A percentile compares a stretch with the other conserved stretches of the same genome.
phyloP scores from a whole-genome alignment of 1,140 invertebrate genomes.

The Heterodera schachtii region DNA sequence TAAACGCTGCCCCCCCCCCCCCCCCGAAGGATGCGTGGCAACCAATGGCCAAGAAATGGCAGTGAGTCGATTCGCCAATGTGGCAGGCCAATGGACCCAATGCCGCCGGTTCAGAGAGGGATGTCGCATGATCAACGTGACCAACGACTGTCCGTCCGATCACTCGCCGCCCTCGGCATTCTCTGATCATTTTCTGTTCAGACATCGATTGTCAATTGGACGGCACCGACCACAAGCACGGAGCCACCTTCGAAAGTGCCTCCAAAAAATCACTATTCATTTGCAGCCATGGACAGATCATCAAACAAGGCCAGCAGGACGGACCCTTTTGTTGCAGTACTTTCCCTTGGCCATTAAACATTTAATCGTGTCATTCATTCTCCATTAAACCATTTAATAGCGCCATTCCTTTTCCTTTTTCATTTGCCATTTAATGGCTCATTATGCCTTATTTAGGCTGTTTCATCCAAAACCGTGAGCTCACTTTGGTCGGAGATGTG shows the following conservation, averaged over 20 bases:
- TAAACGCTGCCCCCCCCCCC: too few species aligned
- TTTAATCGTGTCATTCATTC: too few species aligned
- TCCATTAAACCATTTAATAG: not conserved
- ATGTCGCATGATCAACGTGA: constrained; percentile 52
- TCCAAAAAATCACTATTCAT: constrained; percentile 33
- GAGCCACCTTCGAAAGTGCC: constrained; percentile 38
- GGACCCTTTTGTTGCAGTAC: too few species aligned
- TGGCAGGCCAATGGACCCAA: constrained; percentile 51
- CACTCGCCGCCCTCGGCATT: not conserved
- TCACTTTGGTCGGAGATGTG: constrained; percentile 50
- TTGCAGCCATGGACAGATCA: constrained; percentile 49
- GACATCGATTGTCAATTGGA: constrained; percentile 49
- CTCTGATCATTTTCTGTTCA: constrained; percentile 4
- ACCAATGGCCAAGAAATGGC: constrained; percentile 41
- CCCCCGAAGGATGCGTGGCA: constrained; percentile 42
- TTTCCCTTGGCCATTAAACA: too few species aligned
- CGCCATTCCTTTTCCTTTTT: not conserved
- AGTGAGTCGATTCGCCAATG: constrained; percentile 42
- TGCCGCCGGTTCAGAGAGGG: constrained; percentile 46
- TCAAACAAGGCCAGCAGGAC: constrained; percentile 37
- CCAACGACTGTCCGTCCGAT: constrained; percentile 38
- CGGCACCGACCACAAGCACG: constrained; percentile 39
- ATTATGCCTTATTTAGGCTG: constrained; percentile 33
- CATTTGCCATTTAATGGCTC: not conserved
- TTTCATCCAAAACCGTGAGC: constrained; percentile 37